Conservation (phyloP, 2,888 invertebrate genomes). For the Polydrusus cervinus region DNA sequence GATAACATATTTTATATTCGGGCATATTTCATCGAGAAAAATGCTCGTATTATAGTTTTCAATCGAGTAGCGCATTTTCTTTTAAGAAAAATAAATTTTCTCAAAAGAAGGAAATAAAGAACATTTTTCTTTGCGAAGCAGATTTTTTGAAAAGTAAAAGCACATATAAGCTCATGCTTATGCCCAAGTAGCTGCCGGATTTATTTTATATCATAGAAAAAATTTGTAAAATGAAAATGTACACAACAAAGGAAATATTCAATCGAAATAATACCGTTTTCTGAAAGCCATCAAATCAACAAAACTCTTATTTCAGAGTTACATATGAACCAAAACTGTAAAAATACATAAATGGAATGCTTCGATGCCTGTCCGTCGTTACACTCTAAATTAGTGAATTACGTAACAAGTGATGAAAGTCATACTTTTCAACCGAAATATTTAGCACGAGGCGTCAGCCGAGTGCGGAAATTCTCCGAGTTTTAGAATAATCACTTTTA, state of each 20-base stretch:
- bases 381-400: no score
- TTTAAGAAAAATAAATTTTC: slow-evolving; percentile 5
- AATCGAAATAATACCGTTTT: neutral
- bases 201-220: neutral
- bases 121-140: slow-evolving; percentile 11
- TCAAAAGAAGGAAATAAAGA: slow-evolving; percentile 14
- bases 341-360: no score
- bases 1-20: slow-evolving; percentile 2
- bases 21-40: slow-evolving; percentile 19
- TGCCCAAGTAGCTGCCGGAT: neutral
- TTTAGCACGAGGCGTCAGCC: no score
- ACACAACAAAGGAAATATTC: neutral
- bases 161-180: neutral
- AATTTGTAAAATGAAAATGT: neutral
- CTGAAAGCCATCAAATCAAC: no score
- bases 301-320: no score
- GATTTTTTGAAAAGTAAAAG: neutral
- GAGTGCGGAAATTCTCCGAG: no score
- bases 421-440: no score
- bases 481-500: no score
- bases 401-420: no score
- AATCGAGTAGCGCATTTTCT: slow-evolving; percentile 14
- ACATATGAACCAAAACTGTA: no score
- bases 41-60: slow-evolving; percentile 21
- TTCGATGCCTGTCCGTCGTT: no score